These are phyloP conservation scores for Drosophila algonquin DNA, from an alignment of 2,888 invertebrate species.

Conservation along the genomic window DNA sequence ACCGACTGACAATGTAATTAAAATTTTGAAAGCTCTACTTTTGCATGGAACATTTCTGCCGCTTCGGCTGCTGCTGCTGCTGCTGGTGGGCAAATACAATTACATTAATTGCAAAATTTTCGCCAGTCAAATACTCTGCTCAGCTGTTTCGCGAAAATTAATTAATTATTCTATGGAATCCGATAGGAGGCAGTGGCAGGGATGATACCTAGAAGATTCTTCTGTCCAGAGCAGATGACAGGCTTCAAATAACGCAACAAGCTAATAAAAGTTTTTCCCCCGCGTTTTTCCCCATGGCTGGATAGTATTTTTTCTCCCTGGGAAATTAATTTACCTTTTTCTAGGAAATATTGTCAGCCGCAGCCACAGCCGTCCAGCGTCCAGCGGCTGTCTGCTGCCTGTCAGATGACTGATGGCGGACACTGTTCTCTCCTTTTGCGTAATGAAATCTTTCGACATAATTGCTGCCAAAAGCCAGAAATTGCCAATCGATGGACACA, in stretches of 20 bases:
- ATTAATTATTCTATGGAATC: constrained; percentile 60
- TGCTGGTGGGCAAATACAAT: constrained; percentile 45
- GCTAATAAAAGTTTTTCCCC: constrained; percentile 45
- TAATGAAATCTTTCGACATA: constrained; percentile 25
- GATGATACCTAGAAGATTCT: constrained; percentile 4
- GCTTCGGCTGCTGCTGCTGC: background rate
- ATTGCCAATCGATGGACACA: constrained; percentile 53
- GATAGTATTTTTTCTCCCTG: background rate
- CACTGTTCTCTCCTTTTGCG: background rate
- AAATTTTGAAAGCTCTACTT: constrained; percentile 1
- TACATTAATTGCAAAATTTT: constrained; percentile 39
- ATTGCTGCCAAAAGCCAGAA: constrained; percentile 15
- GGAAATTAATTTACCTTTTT: constrained; percentile 57
- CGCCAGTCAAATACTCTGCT: constrained; percentile 28
- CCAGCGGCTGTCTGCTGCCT: background rate
- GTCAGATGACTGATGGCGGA: background rate
- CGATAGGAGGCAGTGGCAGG: constrained; percentile 8
- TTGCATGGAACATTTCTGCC: constrained; percentile 9
- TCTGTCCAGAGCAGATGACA: constrained; percentile 37
- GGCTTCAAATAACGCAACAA: constrained; percentile 47
- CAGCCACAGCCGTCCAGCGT: background rate
- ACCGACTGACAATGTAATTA: background rate
- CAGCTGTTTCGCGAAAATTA: constrained; percentile 44
- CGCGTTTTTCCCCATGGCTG: background rate
- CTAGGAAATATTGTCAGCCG: constrained; percentile 1